Evolutionary conservation across 1,140 invertebrate species (phyloP), one percentile per base, ranked within the genome.

Genomic region (Drosophila kikkawai): DNA sequence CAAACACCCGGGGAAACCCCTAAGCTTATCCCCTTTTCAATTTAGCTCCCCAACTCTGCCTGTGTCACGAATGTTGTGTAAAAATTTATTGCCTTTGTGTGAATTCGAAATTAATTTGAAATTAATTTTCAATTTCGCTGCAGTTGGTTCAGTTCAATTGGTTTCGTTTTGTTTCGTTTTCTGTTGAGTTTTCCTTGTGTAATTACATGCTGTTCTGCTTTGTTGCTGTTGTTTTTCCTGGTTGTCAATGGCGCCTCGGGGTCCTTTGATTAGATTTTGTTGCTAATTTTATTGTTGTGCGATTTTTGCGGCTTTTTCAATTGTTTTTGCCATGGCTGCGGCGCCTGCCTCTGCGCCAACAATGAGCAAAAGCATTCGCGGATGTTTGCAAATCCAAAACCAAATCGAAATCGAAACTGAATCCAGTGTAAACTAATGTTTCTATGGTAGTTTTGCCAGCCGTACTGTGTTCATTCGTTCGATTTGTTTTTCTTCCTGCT

Each of bases 41-140:
- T 50, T 75, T 32, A 44, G 7, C 26, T 26, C 26, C 26, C 26
- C 26, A 29, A 29, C 26, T 29, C 26, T 0, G 26, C 26, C 26
- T 84, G 53, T 79, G 79, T 87, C 83, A 82, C 84, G 84, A 88
- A 39, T 51, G 77, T 75, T 88, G 73, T 59, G 58, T 73, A 69
- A 88, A 88, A 78, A 90, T 80, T 80, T 68, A 80, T 88, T 64
- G 84, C 84, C 75, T 86, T 87, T 88, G 77, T 88, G 77, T 87
- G 76, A 64, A 87, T 87, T 83, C 73, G 45, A 88, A 87, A 87
- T 87, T 87, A 87, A 88, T 87, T 90, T 90, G 17, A 84, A 87
- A 87, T 87, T 87, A 87, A 87, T 87, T 87, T 87, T 88, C 84
- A 83, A 88, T 90, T 73, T 84, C 60, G 55, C 36, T 74, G 47